Evolutionary conservation across 2,113 vertebrate species (phyloP), one percentile per base, ranked within the genome.

Genomic region (Tympanuchus pallidicinctus): DNA sequence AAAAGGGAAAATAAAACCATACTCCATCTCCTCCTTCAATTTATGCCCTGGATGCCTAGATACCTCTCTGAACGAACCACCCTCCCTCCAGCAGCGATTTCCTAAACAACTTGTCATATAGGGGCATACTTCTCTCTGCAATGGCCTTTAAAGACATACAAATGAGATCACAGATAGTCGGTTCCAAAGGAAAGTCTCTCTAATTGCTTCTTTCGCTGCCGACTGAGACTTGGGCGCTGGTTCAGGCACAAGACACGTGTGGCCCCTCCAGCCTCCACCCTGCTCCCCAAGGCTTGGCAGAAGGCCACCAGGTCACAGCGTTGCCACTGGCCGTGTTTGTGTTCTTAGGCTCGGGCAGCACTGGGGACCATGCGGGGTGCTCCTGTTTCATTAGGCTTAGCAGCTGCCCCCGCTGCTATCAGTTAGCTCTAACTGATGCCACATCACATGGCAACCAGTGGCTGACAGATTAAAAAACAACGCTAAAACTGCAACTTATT

Each of bases 401-500:
- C 89, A 72, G 11, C 89, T 94, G 94, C 91, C 93, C 96, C 95
- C 84, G 94, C 96, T 94, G 97, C 90, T 93, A 67, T 80, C 92
- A 20, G 92, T 92, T 54, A 96, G 76, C 75, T 43, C 94, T 36
- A 59, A 94, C 91, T 79, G 96, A 96, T 85, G 71, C 8, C 1
- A 2, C 63, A 50, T 93, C 97, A 78, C 86, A 43, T 40, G 91
- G 71, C 40, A 88, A 95, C 86, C 78, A 57, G 15, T 36, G 94
- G 91, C 57, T 83, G 93, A 81, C 27, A 80, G 94, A 93, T 75
- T 94, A 5, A 75, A 64, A 78, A 94, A 50, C 82, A 89, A 91
- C 4, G 16, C 72, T 88, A 88, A 88, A 97, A 89, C 91, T 87
- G 94, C 81, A 95, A 94, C 95, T 97, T 97, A 86, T 95, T 97